Evolutionary conservation across 2,113 vertebrate species (phyloP).

Genomic region (Takifugu flavidus): DNA sequence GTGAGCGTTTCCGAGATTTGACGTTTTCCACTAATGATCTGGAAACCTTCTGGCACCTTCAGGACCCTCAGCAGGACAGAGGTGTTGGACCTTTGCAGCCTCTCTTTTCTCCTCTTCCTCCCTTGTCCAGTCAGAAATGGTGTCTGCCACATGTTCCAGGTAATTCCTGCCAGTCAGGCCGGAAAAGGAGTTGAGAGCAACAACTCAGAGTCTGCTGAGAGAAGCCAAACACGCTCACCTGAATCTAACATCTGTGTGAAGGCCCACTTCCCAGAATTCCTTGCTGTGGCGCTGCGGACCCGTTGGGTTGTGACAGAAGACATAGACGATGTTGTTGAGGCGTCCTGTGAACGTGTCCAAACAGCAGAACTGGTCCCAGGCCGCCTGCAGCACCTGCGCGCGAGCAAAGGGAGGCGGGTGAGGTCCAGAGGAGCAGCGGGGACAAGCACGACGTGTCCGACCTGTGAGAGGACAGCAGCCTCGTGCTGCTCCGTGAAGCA

Average conservation of each 20-base stretch:
- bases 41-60: conserved; percentile 9
- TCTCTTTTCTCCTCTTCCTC: conserved; percentile 79
- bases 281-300: conserved; percentile 66
- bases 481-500: conserved; percentile 82
- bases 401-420: not conserved
- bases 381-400: conserved; percentile 80
- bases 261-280: conserved; percentile 79
- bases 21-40: no score
- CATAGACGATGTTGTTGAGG: conserved; percentile 79
- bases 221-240: conserved; percentile 71
- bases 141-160: conserved; percentile 81
- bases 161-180: conserved; percentile 74
- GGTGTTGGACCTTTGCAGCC: conserved; percentile 14
- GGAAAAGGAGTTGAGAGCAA: no score
- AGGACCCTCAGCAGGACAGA: conserved; percentile 7
- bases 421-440: no score
- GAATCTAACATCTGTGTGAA: conserved; percentile 90
- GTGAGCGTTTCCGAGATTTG: not conserved
- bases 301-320: conserved; percentile 90
- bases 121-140: conserved; percentile 79
- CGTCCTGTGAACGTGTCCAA: conserved; percentile 80
- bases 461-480: conserved; percentile 81
- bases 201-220: no score
- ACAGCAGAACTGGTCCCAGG: conserved; percentile 77
- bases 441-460: conserved; percentile 35